A percentile compares a stretch with the other conserved stretches of the same genome.
These are phyloP conservation scores for Dendrolimus houi DNA, from an alignment of 2,888 invertebrate species.

Conservation along the genomic window DNA sequence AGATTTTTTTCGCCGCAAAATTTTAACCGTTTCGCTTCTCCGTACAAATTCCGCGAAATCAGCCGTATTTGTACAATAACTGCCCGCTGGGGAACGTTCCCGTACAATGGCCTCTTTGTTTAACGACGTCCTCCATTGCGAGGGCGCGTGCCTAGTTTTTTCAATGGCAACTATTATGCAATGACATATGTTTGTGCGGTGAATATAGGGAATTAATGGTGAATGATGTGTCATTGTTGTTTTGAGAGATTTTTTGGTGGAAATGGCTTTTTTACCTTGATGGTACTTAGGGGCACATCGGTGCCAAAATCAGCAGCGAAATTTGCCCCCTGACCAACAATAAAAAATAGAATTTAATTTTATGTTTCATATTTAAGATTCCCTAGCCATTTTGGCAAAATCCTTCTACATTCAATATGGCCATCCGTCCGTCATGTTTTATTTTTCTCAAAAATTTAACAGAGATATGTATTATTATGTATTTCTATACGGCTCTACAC, in stretches of 20 bases:
- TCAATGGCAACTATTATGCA: slow-evolving; percentile 38
- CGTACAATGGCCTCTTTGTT: slow-evolving; percentile 61
- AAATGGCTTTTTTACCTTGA: too few species aligned
- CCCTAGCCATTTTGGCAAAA: too few species aligned
- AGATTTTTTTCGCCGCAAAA: slow-evolving; percentile 59
- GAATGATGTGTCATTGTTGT: neutral
- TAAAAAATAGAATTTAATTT: too few species aligned
- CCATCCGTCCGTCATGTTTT: too few species aligned
- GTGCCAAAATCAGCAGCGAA: too few species aligned
- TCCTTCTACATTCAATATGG: too few species aligned
- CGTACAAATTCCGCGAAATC: slow-evolving; percentile 49
- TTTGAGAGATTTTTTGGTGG: neutral
- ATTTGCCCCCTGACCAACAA: too few species aligned
- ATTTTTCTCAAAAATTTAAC: too few species aligned
- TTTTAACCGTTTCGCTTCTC: slow-evolving; percentile 48
- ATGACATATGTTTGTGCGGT: slow-evolving; percentile 24
- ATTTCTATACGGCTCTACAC: too few species aligned
- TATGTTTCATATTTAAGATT: too few species aligned
- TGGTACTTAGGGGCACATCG: too few species aligned
- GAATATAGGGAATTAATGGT: slow-evolving; percentile 5
- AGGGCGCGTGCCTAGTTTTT: slow-evolving; percentile 53
- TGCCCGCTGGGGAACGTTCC: slow-evolving; percentile 46
- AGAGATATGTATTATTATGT: too few species aligned
- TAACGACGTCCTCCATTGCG: slow-evolving; percentile 65
- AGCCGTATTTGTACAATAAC: slow-evolving; percentile 64